Conservation (phyloP, 2,113 vertebrate species). For the Petrocephalus zakoni region DNA sequence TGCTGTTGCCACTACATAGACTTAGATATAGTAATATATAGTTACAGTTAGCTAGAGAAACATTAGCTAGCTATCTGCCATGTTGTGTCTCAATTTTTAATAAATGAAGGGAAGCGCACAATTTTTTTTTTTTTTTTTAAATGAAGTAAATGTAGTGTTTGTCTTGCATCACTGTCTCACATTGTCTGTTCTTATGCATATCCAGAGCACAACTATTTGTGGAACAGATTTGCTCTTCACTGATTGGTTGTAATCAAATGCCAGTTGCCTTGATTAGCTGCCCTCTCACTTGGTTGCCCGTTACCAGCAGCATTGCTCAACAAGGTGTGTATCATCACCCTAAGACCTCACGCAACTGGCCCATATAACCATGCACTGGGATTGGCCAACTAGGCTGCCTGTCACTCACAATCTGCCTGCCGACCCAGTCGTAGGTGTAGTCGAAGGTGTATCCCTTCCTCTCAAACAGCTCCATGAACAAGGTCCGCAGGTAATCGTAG, state of each 20-base stretch:
- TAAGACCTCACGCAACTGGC: not conserved
- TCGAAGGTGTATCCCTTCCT: constrained; percentile 96
- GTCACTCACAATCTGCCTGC: constrained; percentile 90
- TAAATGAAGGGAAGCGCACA: too few species aligned
- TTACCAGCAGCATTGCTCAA: not conserved
- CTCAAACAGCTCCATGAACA: constrained; percentile 95
- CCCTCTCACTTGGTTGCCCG: not conserved
- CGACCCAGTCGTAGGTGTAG: constrained; percentile 96
- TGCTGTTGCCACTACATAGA: not conserved
- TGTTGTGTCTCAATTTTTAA: too few species aligned
- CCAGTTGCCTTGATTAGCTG: not conserved
- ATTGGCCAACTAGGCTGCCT: not conserved
- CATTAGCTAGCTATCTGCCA: not conserved
- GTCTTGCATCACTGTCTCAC: not conserved
- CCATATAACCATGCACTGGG: not conserved
- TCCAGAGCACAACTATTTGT: not conserved
- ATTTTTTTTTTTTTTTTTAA: too few species aligned
- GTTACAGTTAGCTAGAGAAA: not conserved
- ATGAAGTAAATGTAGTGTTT: too few species aligned
- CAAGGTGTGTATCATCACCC: not conserved
- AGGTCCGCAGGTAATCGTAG: constrained; percentile 89
- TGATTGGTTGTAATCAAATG: not conserved
- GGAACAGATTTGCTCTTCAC: not conserved
- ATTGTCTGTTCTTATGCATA: not conserved
- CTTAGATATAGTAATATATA: not conserved